Base-by-base conservation (phyloP, 2,113 vertebrate genomes). In the Trogon melanurus region DNA sequence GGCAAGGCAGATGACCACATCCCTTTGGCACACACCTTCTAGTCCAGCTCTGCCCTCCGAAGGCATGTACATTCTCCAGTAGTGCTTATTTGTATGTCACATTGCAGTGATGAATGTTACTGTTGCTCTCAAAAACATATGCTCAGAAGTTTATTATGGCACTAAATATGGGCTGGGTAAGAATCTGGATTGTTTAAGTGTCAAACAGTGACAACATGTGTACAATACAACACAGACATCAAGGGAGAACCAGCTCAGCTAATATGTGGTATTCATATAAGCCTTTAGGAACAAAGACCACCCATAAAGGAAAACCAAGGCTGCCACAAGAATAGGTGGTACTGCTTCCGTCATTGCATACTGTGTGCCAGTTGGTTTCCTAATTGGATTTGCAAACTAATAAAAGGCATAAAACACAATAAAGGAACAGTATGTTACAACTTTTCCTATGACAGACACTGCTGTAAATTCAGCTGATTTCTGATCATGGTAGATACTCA, bases 101-200 rank as follows among this genome's bases (percentile, higher is more conserved):
- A 3, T 5, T 13, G 25, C 38, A 36, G 67, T 97, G 98, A 98
- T 96, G 95, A 88, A 97, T 97, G 96, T 94, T n/a, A 61, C 54
- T 80, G 86, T 34, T 83, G 94, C 91, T 94, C 93, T 76, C 93
- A 74, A 79, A 95, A 95, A 97, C 89, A 97, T 79, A 95, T 96
- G 97, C 75, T 92, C 92, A 27, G 64, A 97, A 98, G 98, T 98
- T 97, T 98, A 97, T 97, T 97, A 95, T 95, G 96, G 97, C 97
- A 88, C 91, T 89, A 97, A 98, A 97, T 95, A 96, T 82, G 97
- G 97, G 96, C 97, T 48, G 78, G 97, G 96, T 93, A 95, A 21
- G 93, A 96, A 96, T 97, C 98, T 98, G 98, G 98, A 96, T 97
- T 97, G 95, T 98, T 97, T 98, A 97, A 97, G 96, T 97, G 98